Evolutionary conservation across 1,140 invertebrate genomes (phyloP).

Genomic region (Helicorthomorpha holstii): DNA sequence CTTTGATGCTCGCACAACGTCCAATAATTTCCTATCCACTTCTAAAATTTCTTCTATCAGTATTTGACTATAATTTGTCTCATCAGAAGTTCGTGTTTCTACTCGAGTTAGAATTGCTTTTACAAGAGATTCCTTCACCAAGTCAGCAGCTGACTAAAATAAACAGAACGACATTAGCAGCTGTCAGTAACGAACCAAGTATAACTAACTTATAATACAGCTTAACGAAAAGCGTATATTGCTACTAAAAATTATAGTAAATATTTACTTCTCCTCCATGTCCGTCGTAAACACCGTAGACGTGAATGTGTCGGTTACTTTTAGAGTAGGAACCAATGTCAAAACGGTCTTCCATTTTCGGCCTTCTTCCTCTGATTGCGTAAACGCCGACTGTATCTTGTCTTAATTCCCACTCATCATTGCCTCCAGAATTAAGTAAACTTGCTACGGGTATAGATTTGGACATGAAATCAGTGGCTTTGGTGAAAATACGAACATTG

Average conservation of each 20-base stretch:
- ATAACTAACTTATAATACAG: not conserved
- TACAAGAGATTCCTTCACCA: slow-evolving; percentile 62
- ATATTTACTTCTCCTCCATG: slow-evolving; percentile 67
- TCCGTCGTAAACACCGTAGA: slow-evolving; percentile 87
- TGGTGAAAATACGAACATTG: too few relatives aligned
- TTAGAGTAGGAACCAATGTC: slow-evolving; percentile 32
- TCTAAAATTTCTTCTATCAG: slow-evolving; percentile 67
- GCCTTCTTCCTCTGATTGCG: slow-evolving; percentile 70
- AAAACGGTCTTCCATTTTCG: slow-evolving; percentile 85
- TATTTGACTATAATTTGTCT: slow-evolving; percentile 59
- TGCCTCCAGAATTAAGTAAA: slow-evolving; percentile 25
- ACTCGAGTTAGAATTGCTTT: slow-evolving; percentile 39
- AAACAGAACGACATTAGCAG: slow-evolving; percentile 12
- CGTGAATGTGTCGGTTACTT: slow-evolving; percentile 50
- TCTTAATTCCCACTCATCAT: slow-evolving; percentile 59
- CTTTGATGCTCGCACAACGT: slow-evolving; percentile 57
- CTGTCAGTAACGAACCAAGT: not conserved
- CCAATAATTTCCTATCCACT: slow-evolving; percentile 56
- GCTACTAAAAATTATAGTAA: not conserved
- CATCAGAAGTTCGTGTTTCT: slow-evolving; percentile 39
- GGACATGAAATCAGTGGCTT: not conserved
- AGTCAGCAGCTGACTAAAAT: slow-evolving; percentile 67
- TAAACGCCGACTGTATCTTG: slow-evolving; percentile 58
- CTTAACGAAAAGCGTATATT: not conserved
- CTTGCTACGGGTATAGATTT: too few relatives aligned